Evolutionary conservation across 2,888 invertebrate genomes (phyloP).

Genomic region (Pammene aurita): DNA sequence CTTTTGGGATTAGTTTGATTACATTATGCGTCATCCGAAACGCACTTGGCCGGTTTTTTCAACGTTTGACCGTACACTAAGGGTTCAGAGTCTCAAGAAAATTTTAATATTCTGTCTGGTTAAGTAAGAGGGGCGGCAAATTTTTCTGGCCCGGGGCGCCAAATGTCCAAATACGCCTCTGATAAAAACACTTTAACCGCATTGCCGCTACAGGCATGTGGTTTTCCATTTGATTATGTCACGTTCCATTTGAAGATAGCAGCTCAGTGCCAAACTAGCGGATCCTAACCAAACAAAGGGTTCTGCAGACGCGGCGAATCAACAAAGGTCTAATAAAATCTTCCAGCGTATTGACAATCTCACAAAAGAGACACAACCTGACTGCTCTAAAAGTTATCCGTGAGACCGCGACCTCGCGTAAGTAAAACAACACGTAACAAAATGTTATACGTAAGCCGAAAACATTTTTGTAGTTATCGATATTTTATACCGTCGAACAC

Average conservation of each 20-base stretch:
- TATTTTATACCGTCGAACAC: neutral
- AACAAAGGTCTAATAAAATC: conserved; percentile 29
- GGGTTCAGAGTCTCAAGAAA: no score
- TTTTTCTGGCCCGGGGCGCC: no score
- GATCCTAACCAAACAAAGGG: conserved; percentile 27
- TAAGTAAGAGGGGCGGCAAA: no score
- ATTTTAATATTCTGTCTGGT: no score
- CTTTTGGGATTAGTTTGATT: no score
- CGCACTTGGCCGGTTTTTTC: no score
- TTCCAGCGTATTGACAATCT: conserved; percentile 21
- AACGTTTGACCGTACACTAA: no score
- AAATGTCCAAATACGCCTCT: no score
- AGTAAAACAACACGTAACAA: conserved; percentile 1
- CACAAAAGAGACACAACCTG: conserved; percentile 15
- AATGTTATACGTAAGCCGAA: neutral
- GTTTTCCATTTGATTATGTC: conserved; percentile 1
- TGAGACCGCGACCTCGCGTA: neutral
- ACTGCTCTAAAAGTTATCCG: conserved; percentile 15
- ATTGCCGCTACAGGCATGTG: neutral
- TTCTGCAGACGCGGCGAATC: conserved; percentile 25
- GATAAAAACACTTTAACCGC: neutral
- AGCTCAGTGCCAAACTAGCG: conserved; percentile 17
- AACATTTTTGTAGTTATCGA: neutral
- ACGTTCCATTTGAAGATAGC: conserved; percentile 6
- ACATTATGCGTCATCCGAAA: no score